Evolutionary conservation across 2,888 invertebrate genomes (phyloP).

Genomic region (Lamellibrachia satsuma): DNA sequence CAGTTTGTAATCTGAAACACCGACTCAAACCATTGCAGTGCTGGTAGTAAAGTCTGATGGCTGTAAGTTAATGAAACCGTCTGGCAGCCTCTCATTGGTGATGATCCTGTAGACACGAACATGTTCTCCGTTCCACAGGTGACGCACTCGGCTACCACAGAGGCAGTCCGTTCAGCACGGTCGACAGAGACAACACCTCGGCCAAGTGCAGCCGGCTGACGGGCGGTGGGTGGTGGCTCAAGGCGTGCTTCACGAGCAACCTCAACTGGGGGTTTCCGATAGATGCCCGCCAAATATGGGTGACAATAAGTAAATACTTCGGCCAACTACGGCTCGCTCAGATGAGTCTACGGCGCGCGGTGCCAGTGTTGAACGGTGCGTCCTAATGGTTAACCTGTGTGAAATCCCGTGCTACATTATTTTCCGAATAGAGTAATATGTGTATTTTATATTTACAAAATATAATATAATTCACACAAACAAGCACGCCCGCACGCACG

Average conservation of each 20-base stretch:
- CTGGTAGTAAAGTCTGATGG: no score
- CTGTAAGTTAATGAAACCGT: no score
- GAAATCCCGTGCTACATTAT: neutral
- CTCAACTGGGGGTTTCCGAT: neutral
- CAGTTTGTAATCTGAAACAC: no score
- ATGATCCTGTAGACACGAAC: neutral
- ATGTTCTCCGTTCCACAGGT: neutral
- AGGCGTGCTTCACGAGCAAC: neutral
- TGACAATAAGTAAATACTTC: neutral
- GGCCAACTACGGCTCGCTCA: neutral
- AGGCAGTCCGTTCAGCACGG: constrained; percentile 9
- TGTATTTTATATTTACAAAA: neutral
- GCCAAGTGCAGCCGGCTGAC: neutral
- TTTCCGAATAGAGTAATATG: neutral
- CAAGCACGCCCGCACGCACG: neutral
- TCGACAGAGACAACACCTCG: neutral
- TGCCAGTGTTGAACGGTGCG: neutral
- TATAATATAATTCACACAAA: neutral
- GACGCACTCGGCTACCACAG: neutral
- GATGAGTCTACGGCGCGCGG: constrained; percentile 3
- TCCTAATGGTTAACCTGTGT: neutral
- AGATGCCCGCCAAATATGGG: neutral
- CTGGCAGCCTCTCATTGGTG: no score
- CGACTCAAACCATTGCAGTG: no score
- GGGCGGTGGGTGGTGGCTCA: neutral